Conservation (phyloP, 2,888 invertebrate species). For the Leptinotarsa juncta region DNA sequence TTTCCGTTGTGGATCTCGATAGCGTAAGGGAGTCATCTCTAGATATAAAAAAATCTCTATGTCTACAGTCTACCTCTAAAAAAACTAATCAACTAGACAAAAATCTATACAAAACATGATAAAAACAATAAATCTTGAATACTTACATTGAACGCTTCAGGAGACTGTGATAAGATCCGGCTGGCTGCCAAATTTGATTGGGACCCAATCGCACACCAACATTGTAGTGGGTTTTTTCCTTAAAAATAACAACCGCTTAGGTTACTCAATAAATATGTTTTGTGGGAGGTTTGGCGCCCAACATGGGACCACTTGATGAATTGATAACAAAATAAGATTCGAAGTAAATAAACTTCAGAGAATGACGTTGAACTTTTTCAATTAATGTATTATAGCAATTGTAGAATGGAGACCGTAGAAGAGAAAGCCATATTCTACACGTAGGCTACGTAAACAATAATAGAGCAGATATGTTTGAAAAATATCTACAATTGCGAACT, state of each 20-base stretch:
- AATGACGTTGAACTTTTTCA: too few relatives aligned
- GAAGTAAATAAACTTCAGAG: too few relatives aligned
- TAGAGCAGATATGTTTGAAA: too few relatives aligned
- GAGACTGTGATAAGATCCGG: conserved; percentile 62
- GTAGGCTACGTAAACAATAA: too few relatives aligned
- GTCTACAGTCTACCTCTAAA: conserved; percentile 52
- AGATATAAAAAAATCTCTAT: conserved; percentile 49
- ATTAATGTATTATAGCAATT: too few relatives aligned
- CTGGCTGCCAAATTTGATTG: conserved; percentile 74
- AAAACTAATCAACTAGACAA: conserved; percentile 29
- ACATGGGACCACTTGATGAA: neutral
- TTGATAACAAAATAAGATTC: too few relatives aligned
- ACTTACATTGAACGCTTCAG: conserved; percentile 60
- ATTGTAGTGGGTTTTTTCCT: conserved; percentile 80
- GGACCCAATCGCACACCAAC: conserved; percentile 75
- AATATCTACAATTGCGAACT: too few relatives aligned
- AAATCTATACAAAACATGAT: conserved; percentile 5
- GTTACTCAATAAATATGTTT: neutral
- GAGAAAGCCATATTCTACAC: too few relatives aligned
- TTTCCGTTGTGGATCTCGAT: conserved; percentile 57
- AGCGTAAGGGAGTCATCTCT: conserved; percentile 57
- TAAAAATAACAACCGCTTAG: conserved; percentile 40
- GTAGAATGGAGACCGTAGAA: too few relatives aligned
- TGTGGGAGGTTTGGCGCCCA: neutral
- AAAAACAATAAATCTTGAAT: conserved; percentile 19